Percentiles rank a stretch among this genome's conserved stretches.
Conservation (phyloP, 2,888 invertebrate genomes). For the Scelioninae gen. 1 region DNA sequence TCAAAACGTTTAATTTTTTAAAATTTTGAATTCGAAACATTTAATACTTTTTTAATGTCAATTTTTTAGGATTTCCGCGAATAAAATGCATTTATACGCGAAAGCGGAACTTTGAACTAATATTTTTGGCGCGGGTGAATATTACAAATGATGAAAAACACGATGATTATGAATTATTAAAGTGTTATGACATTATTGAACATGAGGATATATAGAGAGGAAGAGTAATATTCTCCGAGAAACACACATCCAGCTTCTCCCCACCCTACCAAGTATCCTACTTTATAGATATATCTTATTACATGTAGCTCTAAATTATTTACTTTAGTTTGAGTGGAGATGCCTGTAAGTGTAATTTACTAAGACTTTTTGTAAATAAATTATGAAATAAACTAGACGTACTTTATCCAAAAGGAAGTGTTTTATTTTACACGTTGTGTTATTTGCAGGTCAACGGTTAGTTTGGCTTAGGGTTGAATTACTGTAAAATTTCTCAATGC, state of each 20-base stretch:
- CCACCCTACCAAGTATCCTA: slow-evolving; percentile 82
- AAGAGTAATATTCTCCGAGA: slow-evolving; percentile 71
- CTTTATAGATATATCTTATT: slow-evolving; percentile 84
- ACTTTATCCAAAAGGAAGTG: slow-evolving; percentile 82
- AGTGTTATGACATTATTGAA: slow-evolving; percentile 33
- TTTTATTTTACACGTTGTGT: slow-evolving; percentile 39
- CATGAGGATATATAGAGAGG: slow-evolving; percentile 34
- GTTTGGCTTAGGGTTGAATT: too few species aligned
- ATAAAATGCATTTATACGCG: slow-evolving; percentile 52
- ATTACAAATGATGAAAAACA: slow-evolving; percentile 9
- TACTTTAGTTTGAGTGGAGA: slow-evolving; percentile 84
- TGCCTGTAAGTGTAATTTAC: slow-evolving; percentile 84
- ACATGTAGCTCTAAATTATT: slow-evolving; percentile 84
- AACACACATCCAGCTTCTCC: slow-evolving; percentile 81
- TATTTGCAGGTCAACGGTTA: too few species aligned
- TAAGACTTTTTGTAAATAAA: slow-evolving; percentile 84
- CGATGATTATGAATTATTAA: slow-evolving; percentile 28
- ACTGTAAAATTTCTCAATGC: too few species aligned
- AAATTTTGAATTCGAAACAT: too few species aligned
- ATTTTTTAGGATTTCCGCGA: slow-evolving; percentile 23
- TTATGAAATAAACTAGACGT: slow-evolving; percentile 84
- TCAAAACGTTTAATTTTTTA: too few species aligned
- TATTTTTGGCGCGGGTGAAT: slow-evolving; percentile 24
- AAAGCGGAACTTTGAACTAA: slow-evolving; percentile 16
- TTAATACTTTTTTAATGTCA: too few species aligned